Conservation (phyloP, 2,888 invertebrate species). For the Xylocampa areola region DNA sequence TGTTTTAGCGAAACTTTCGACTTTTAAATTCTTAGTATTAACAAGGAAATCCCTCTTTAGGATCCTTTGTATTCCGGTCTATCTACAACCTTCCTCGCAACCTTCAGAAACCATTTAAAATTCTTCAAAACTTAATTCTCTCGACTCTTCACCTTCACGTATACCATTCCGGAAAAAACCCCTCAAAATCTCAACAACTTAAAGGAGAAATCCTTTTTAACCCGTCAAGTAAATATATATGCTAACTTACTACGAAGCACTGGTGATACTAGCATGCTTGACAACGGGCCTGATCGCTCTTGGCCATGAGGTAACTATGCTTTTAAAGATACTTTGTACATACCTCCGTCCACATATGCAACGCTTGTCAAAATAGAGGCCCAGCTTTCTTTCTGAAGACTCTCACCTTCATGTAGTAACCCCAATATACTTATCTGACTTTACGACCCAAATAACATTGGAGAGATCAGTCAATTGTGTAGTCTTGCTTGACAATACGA, state of each 20-base stretch:
- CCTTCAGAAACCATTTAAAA: conserved; percentile 10
- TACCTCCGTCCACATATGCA: conserved; percentile 1
- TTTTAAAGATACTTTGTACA: neutral
- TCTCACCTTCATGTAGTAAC: too few species aligned
- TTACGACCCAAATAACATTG: too few species aligned
- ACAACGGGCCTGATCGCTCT: conserved; percentile 76
- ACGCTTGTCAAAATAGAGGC: neutral
- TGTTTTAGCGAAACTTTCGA: conserved; percentile 27
- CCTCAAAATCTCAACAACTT: neutral
- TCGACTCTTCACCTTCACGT: conserved; percentile 1
- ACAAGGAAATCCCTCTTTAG: conserved; percentile 20
- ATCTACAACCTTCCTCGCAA: neutral
- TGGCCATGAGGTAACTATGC: conserved; percentile 71
- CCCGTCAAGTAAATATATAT: conserved; percentile 64
- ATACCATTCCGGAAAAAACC: neutral
- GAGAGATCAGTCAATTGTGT: too few species aligned
- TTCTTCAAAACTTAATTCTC: conserved; percentile 30
- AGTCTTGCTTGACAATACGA: too few species aligned
- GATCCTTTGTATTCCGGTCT: conserved; percentile 29
- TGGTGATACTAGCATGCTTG: conserved; percentile 81
- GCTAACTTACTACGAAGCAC: conserved; percentile 76
- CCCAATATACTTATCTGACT: too few species aligned
- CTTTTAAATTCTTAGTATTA: conserved; percentile 54
- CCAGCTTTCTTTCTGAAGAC: too few species aligned
- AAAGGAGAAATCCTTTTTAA: conserved; percentile 18